Conservation (phyloP, 2,113 vertebrate species). For the Takifugu bimaculatus region DNA sequence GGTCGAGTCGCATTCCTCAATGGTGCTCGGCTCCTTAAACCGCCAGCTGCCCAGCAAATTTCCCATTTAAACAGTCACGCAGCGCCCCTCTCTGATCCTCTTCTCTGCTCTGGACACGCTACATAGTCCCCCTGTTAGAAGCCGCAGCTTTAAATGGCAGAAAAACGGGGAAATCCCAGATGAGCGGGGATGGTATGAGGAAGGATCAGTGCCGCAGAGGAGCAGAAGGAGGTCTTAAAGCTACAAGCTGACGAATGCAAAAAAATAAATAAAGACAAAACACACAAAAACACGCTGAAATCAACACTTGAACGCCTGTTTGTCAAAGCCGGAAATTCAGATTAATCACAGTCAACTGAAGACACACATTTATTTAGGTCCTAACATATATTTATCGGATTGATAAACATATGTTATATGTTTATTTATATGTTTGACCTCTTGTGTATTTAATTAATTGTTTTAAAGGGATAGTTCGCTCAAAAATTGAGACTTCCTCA, state of each 20-base stretch:
- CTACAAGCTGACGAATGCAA: background rate
- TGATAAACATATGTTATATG: too few species aligned
- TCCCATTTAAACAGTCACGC: conserved; percentile 71
- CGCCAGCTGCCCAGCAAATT: conserved; percentile 77
- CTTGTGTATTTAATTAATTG: too few species aligned
- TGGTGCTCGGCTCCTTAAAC: conserved; percentile 78
- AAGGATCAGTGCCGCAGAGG: conserved; percentile 23
- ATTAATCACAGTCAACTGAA: too few species aligned
- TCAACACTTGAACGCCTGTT: too few species aligned
- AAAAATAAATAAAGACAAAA: background rate
- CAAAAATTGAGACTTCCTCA: too few species aligned
- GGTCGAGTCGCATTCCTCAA: conserved; percentile 82
- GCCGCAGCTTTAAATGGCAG: conserved; percentile 43
- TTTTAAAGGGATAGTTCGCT: too few species aligned
- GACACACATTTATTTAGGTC: too few species aligned
- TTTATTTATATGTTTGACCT: too few species aligned
- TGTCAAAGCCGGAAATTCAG: too few species aligned
- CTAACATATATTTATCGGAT: too few species aligned
- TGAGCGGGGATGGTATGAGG: conserved; percentile 38
- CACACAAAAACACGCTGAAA: background rate
- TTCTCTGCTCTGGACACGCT: background rate
- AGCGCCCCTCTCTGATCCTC: background rate
- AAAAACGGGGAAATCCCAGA: conserved; percentile 42
- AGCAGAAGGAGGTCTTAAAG: conserved; percentile 18
- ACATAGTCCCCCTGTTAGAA: too few species aligned